Base-by-base conservation (phyloP, 1,140 invertebrate species). In the Coelopa frigida region DNA sequence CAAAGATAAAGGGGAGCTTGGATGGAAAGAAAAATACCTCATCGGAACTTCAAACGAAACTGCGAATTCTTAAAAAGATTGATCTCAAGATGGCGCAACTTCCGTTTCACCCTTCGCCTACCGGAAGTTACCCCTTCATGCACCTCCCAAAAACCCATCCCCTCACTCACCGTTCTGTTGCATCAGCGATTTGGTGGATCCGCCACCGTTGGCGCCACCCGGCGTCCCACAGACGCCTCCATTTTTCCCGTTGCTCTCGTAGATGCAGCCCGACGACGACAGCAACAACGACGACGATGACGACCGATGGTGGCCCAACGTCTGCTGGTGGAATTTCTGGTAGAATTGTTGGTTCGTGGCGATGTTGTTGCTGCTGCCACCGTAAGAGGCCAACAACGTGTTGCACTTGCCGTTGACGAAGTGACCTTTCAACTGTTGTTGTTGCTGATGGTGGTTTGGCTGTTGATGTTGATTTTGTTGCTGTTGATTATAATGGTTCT, bases 181-280 rank as follows among this genome's bases (percentile, higher is more conserved):
- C 38, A 50, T 46, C 26, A 50, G 24, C 17, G 43, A 45, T 12
- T 42, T 37, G 20, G 39, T 47, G 18, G 37, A 47, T 18, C 35
- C 38, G 10, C 8, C 21, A 12, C 14, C 20, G 8, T 23, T 15
- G 23, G n/a, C 40, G n/a, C 40, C 57, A 47, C 53, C 56, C 7
- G 60, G 31, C 7, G 53, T 44, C 41, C 57, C 33, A 15, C 57
- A 58, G 26, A 53, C 24, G 27, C 42, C 31, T 8, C 24, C 42
- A 44, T 44, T 44, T 27, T 12, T 43, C 15, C 39, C n/a, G n/a
- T n/a, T 44, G n/a, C 26, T 44, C 21, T 65, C 61, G 42, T 65
- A 61, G 17, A 61, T 44, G 22, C 61, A 65, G 12, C 56, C 65
- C 22, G 59, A 59, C 8, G 49, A 55, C 2, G 52, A 51, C n/a